Evolutionary conservation across 2,113 vertebrate species (phyloP), one percentile per base, ranked within the genome.

Genomic region (Misgurnus anguillicaudatus): DNA sequence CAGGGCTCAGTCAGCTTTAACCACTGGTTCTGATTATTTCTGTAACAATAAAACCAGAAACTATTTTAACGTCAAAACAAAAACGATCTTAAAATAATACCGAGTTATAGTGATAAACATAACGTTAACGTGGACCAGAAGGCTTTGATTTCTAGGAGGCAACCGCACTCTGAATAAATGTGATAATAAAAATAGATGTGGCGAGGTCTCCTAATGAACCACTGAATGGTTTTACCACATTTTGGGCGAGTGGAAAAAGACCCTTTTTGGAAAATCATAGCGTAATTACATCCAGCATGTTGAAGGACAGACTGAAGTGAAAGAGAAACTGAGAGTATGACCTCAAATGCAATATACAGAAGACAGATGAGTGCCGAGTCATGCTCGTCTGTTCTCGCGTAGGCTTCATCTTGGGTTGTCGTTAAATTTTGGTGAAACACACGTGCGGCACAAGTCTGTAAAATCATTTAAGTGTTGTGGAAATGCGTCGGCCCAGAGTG

Each of bases 381-480:
- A 36, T 11, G 39, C 4, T 11, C 47, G 19, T 74, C 14, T 5
- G 8, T 61, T 9, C 36, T 14, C 63, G 60, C 60, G 60, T 55
- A 62, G 36, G 38, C 9, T 38, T 72, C 64, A 58, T 61, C 36
- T n/a, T 4, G 53, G 19, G 53, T 57, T 72, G 61, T 73, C 64
- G 70, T 66, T 58, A 80, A 80, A 78, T 31, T 53, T 47, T 64
- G 39, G 8, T 51, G 73, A 80, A 77, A 65, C 45, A 77, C 48
- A 78, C 14, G 14, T 72, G 78, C 53, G 66, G 58, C 9, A n/a
- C 11, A 60, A 58, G 64, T 76, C 83, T 85, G 83, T 72, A 19
- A 83, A 82, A 85, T 70, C 39, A 74, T 79, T 83, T 78, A 85
- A 48, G 58, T 70, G 51, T 62, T 36, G 63, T 77, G 71, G 68